phyloP scores from a whole-genome alignment of 2,113 vertebrate genomes.

The Entomyzon cyanotis region DNA sequence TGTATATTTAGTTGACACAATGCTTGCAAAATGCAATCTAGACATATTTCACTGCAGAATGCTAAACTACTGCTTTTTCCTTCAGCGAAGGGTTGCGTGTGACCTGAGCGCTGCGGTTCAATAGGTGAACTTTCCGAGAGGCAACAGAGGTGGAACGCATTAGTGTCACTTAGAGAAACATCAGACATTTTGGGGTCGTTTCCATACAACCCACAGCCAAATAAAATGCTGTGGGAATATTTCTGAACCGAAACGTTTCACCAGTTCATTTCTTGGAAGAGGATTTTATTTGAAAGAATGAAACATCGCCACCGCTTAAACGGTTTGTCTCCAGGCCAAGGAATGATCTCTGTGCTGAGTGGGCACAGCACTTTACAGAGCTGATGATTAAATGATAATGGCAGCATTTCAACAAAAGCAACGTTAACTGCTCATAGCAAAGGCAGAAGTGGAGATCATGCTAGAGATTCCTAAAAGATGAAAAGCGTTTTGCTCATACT shows the following conservation, averaged over 20 bases:
- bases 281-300: conserved; percentile 12
- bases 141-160: neutral
- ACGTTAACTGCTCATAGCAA: neutral
- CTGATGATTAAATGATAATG: conserved; percentile 27
- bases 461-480: neutral
- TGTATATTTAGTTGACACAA: neutral
- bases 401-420: conserved; percentile 24
- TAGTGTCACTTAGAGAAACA: neutral
- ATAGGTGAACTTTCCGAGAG: neutral
- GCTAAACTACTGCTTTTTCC: neutral
- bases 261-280: neutral
- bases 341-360: neutral
- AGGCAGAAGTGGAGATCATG: neutral
- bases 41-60: neutral
- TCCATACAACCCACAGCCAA: neutral
- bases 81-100: neutral
- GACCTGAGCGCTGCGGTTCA: neutral
- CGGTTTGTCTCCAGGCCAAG: conserved; percentile 6
- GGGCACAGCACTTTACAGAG: conserved; percentile 2
- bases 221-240: neutral
- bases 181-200: neutral
- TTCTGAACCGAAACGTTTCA: neutral
- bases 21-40: neutral
- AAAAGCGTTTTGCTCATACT: neutral
- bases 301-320: neutral